These are phyloP conservation scores for Sarcophaga carnaria DNA, from an alignment of 2,888 invertebrate genomes.

Conservation along the genomic window DNA sequence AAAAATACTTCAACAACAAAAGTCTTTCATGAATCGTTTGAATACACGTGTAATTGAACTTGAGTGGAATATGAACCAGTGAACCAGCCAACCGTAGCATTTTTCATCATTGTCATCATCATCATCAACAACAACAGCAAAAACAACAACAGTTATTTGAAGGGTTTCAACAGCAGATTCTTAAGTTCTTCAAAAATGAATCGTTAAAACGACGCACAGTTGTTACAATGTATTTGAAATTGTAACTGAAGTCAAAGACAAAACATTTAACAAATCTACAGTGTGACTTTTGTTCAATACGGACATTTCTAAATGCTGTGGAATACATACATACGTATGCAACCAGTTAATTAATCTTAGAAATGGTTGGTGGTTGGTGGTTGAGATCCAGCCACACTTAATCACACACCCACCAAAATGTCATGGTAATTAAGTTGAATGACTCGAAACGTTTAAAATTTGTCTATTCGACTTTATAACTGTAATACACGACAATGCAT, in stretches of 20 bases:
- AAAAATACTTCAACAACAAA: neutral
- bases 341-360: constrained; percentile 36
- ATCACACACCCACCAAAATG: neutral
- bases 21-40: neutral
- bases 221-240: neutral
- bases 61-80: constrained; percentile 21
- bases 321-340: neutral
- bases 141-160: neutral
- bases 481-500: too few species aligned
- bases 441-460: constrained; percentile 13
- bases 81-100: constrained; percentile 22
- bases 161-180: neutral
- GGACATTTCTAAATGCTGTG: neutral
- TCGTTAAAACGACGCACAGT: constrained; percentile 2
- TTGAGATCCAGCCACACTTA: neutral
- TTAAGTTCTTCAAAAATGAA: neutral
- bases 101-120: neutral
- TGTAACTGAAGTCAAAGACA: neutral
- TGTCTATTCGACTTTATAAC: constrained; percentile 12
- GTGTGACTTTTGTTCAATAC: neutral
- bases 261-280: constrained; percentile 15
- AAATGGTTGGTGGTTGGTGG: neutral
- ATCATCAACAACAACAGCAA: neutral
- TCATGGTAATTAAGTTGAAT: constrained; percentile 47
- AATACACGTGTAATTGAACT: constrained; percentile 26